These are phyloP conservation scores for Ylistrum balloti DNA, from an alignment of 1,140 invertebrate genomes.

Conservation along the genomic window DNA sequence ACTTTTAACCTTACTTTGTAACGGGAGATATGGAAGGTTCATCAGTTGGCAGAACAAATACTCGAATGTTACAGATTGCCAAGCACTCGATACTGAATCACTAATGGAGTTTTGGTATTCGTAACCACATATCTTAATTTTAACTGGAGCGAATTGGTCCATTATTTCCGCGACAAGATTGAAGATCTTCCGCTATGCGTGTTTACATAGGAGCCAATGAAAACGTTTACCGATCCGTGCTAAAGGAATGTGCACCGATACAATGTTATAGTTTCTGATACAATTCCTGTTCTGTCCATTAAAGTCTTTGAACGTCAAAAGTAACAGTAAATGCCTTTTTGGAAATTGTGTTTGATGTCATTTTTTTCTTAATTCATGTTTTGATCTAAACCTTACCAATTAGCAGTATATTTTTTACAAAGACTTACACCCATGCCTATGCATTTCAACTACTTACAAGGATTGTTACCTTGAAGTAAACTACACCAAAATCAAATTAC, in stretches of 20 bases:
- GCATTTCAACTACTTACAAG: too few species aligned
- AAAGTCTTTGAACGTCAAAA: neutral
- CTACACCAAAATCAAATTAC: too few species aligned
- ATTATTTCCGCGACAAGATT: conserved; percentile 38
- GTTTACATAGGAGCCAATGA: neutral
- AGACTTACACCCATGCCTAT: too few species aligned
- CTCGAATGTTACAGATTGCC: conserved; percentile 4
- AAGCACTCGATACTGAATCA: conserved; percentile 14
- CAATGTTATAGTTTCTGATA: neutral
- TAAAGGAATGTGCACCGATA: neutral
- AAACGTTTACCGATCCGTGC: neutral
- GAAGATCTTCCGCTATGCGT: conserved; percentile 31
- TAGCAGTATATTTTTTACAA: too few species aligned
- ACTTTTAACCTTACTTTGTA: conserved; percentile 27
- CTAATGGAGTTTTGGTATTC: conserved; percentile 32
- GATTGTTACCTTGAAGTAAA: too few species aligned
- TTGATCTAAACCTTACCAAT: too few species aligned
- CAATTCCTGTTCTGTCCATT: neutral
- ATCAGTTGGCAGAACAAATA: neutral
- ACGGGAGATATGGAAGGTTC: neutral
- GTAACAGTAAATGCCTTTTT: neutral
- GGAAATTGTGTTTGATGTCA: neutral
- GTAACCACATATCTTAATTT: conserved; percentile 40
- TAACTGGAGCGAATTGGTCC: conserved; percentile 26
- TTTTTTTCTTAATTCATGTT: neutral